These are phyloP conservation scores for Aurelia aurita DNA, from an alignment of 30 jellyfish, hydroid and myxozoan genomes.

Conservation along the genomic window DNA sequence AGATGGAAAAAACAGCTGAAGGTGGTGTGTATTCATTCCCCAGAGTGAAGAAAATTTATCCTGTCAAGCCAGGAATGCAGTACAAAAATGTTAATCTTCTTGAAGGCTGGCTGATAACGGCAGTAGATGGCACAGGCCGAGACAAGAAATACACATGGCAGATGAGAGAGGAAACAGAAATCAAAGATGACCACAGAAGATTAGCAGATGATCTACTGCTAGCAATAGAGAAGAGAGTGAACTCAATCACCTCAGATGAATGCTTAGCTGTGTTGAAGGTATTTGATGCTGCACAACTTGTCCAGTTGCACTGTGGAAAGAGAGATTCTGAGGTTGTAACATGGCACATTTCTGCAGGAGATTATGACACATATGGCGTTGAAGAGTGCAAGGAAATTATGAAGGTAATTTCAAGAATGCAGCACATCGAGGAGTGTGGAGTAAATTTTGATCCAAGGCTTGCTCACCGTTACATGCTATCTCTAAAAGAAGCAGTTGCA, in stretches of 20 bases:
- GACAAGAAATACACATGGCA: conserved; percentile 15
- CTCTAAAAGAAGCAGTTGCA: conserved; percentile 19
- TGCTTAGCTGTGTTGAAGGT: conserved; percentile 13
- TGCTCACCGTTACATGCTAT: conserved; percentile 21
- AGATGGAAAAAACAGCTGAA: background rate
- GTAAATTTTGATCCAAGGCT: conserved; percentile 49
- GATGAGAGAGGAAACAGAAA: conserved; percentile 20
- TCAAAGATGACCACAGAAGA: conserved; percentile 17
- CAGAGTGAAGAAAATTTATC: background rate
- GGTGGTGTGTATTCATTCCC: no score
- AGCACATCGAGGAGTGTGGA: conserved; percentile 26
- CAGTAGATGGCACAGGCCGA: no score
- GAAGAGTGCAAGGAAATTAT: conserved; percentile 40
- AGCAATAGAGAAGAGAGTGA: conserved; percentile 11
- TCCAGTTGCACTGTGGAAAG: conserved; percentile 51
- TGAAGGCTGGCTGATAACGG: conserved; percentile 43
- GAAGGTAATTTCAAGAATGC: conserved; percentile 7
- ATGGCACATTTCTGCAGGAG: background rate
- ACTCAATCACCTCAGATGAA: background rate
- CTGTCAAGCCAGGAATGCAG: conserved; percentile 32
- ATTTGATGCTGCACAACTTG: conserved; percentile 57
- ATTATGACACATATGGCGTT: conserved; percentile 32
- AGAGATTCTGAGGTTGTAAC: background rate
- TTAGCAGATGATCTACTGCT: conserved; percentile 21
- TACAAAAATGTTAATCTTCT: conserved; percentile 39